Conservation (phyloP, 1,140 invertebrate genomes). For the Nasonia giraulti region DNA sequence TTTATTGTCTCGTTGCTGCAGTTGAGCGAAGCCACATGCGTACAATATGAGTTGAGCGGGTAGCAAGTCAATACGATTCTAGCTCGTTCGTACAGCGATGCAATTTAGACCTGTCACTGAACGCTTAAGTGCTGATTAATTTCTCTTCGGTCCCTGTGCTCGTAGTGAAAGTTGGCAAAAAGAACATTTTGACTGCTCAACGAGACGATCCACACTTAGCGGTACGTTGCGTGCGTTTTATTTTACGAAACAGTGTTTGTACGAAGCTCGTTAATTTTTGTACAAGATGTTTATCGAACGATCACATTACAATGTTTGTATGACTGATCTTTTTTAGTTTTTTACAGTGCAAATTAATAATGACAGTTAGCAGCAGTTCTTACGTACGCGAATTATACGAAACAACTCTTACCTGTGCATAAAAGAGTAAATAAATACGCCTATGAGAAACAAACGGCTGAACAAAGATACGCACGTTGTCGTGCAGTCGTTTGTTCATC, state of each 20-base stretch:
- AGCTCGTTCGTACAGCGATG: constrained; percentile 33
- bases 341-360: background rate
- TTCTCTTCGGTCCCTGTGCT: background rate
- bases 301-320: background rate
- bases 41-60: background rate
- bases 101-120: constrained; percentile 44
- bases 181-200: constrained; percentile 16
- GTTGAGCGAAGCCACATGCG: background rate
- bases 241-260: background rate
- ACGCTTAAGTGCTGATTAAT: constrained; percentile 44
- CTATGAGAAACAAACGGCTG: background rate
- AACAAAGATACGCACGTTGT: background rate
- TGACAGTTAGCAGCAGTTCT: background rate
- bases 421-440: background rate
- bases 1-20: background rate
- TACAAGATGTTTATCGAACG: background rate
- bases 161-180: constrained; percentile 6
- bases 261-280: background rate
- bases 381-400: background rate
- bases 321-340: background rate
- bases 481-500: background rate
- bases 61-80: constrained; percentile 23
- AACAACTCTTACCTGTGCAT: constrained; percentile 18
- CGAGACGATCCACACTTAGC: background rate
- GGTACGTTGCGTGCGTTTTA: constrained; percentile 2